Percentiles rank a stretch among this genome's conserved stretches.
Evolutionary conservation across 2,113 vertebrate genomes (phyloP).

Genomic region (Gopherus flavomarginatus): DNA sequence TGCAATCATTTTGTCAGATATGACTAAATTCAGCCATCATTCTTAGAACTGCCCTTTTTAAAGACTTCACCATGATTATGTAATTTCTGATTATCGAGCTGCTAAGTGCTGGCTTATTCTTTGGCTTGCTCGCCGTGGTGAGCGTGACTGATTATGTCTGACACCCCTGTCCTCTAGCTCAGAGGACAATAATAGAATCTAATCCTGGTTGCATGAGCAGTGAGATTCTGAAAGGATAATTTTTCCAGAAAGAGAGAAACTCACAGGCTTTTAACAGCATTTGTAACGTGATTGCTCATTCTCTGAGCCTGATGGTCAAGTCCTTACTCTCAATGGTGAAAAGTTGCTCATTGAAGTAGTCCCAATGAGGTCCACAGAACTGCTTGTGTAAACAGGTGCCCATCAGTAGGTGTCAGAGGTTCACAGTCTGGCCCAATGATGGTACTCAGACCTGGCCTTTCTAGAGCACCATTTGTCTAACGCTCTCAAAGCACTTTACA

Average conservation of each 20-base stretch:
- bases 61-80: background rate
- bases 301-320: conserved; percentile 14
- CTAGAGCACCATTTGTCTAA: conserved; percentile 3
- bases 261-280: background rate
- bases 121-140: background rate
- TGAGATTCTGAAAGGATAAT: background rate
- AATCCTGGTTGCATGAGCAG: background rate
- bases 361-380: background rate
- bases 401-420: background rate
- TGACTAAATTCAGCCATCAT: background rate
- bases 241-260: background rate
- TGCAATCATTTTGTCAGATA: background rate
- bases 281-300: background rate
- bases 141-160: background rate
- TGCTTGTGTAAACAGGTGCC: background rate
- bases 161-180: background rate
- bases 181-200: background rate
- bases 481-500: background rate
- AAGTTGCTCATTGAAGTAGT: background rate
- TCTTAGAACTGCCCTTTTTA: background rate
- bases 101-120: background rate
- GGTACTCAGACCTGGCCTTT: conserved; percentile 26
- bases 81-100: background rate
- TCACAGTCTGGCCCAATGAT: background rate
- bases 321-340: background rate